These are phyloP conservation scores for Synanthedon tipuliformis DNA, from an alignment of 2,888 invertebrate genomes.

Conservation along the genomic window DNA sequence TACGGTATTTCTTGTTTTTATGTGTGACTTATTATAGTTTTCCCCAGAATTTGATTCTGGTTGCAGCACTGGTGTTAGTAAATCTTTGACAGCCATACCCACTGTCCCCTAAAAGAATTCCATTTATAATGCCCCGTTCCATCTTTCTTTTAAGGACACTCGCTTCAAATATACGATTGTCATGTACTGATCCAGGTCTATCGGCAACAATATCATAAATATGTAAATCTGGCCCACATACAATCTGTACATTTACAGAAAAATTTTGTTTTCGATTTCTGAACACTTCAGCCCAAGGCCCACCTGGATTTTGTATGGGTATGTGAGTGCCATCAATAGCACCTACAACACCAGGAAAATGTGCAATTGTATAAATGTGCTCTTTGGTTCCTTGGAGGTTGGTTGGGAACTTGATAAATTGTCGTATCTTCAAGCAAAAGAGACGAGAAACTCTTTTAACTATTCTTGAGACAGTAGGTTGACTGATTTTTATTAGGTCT, in stretches of 20 bases:
- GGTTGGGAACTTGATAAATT: too few relatives aligned
- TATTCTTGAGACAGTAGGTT: too few relatives aligned
- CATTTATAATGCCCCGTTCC: background rate
- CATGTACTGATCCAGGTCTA: conserved; percentile 1
- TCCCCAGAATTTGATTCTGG: conserved; percentile 1
- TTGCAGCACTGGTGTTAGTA: background rate
- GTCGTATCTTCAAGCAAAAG: too few relatives aligned
- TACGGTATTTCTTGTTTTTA: conserved; percentile 1
- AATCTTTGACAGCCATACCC: background rate
- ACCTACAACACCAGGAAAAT: too few relatives aligned
- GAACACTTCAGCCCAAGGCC: background rate
- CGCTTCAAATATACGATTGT: background rate
- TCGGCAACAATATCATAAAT: conserved; percentile 4
- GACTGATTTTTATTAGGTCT: too few relatives aligned
- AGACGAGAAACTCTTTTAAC: too few relatives aligned
- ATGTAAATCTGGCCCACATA: conserved; percentile 2
- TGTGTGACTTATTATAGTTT: conserved; percentile 4
- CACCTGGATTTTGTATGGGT: background rate
- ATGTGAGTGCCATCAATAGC: too few relatives aligned
- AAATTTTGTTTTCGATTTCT: background rate
- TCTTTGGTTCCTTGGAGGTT: too few relatives aligned
- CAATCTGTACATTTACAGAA: background rate
- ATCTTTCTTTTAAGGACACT: background rate
- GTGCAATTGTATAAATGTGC: too few relatives aligned
- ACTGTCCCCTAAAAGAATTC: conserved; percentile 1